Evolutionary conservation across 2,113 vertebrate genomes (phyloP).

Genomic region (Entomyzon cyanotis): DNA sequence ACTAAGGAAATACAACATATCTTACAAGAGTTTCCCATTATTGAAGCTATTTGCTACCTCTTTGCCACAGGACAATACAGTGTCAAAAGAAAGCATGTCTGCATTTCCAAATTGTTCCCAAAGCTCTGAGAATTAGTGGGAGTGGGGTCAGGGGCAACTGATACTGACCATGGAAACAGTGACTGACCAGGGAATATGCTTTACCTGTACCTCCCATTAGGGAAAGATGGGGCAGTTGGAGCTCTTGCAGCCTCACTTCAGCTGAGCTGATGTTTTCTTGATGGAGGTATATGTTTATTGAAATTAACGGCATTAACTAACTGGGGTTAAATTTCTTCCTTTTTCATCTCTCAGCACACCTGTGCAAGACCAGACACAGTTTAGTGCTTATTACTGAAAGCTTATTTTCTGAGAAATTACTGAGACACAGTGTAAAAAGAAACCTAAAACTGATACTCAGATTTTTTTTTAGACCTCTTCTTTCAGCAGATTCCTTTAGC

Average conservation of each 20-base stretch:
- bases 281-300: not conserved
- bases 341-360: not conserved
- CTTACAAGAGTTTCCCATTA: not conserved
- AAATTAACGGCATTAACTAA: not conserved
- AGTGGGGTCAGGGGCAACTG: accelerated
- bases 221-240: not conserved
- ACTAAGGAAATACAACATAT: not conserved
- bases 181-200: not conserved
- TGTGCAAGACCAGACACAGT: not conserved
- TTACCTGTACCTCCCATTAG: not conserved
- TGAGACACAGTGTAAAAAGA: not conserved
- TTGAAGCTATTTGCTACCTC: not conserved
- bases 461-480: not conserved
- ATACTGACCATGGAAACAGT: not conserved
- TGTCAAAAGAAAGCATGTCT: not conserved
- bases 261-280: not conserved
- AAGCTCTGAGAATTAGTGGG: not conserved
- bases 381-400: not conserved
- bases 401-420: not conserved
- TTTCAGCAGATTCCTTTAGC: not conserved
- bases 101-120: not conserved
- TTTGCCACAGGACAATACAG: accelerated
- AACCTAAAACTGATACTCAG: not conserved
- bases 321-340: not conserved
- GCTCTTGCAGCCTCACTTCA: not conserved